Percentiles rank a stretch among this genome's conserved stretches.
These are phyloP conservation scores for Gila orcuttii DNA, from an alignment of 2,113 vertebrate species.

Conservation along the genomic window DNA sequence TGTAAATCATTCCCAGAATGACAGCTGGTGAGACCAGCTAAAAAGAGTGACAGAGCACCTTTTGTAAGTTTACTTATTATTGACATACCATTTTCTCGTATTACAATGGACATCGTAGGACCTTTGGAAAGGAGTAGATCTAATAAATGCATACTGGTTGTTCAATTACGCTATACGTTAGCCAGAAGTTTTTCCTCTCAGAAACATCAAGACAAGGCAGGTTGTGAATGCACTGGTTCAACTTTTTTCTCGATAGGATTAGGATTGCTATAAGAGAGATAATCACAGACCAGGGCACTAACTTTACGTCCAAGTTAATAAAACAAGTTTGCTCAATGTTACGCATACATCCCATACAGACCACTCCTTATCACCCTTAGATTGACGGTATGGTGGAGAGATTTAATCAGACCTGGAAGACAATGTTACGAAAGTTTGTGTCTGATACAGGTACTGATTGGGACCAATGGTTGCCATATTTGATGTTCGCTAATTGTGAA, in stretches of 20 bases:
- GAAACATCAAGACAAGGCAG: conserved; percentile 4
- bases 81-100: neutral
- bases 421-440: conserved; percentile 14
- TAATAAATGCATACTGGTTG: neutral
- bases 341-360: too few species aligned
- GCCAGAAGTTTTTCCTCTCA: conserved; percentile 2
- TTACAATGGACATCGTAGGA: neutral
- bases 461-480: neutral
- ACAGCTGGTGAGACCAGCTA: neutral
- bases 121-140: neutral
- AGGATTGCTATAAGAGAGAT: neutral
- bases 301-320: too few species aligned
- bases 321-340: too few species aligned
- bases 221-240: neutral
- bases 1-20: neutral
- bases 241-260: too few species aligned
- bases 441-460: neutral
- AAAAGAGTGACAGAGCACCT: neutral
- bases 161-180: neutral
- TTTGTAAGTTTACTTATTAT: neutral
- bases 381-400: neutral
- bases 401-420: neutral
- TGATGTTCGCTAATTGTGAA: neutral
- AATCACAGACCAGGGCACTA: neutral
- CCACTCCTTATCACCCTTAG: too few species aligned